phyloP scores from a whole-genome alignment of 2,113 vertebrate genomes.

The Rutilus rutilus region DNA sequence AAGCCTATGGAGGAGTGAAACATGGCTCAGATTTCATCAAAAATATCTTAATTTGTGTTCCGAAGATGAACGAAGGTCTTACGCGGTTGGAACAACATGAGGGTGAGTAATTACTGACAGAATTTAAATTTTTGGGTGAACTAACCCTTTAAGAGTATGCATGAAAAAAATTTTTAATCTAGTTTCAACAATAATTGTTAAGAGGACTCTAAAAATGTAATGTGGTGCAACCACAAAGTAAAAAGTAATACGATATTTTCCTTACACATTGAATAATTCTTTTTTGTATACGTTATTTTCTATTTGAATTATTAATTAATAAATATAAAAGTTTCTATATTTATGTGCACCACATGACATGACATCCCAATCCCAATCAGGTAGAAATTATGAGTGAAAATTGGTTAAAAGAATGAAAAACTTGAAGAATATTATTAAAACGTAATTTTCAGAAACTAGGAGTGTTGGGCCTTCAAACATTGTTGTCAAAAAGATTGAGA shows the following conservation, averaged over 20 bases:
- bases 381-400: not conserved
- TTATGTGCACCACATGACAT: too few relatives aligned
- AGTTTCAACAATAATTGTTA: not conserved
- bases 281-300: not conserved
- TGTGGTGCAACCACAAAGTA: not conserved
- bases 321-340: not conserved
- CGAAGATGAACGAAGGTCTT: too few relatives aligned
- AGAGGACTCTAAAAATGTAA: not conserved
- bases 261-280: not conserved
- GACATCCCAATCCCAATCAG: not conserved
- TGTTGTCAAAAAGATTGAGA: not conserved
- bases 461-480: not conserved
- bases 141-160: too few relatives aligned
- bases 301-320: not conserved
- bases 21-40: too few relatives aligned
- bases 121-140: too few relatives aligned
- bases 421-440: not conserved
- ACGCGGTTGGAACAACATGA: too few relatives aligned
- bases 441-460: not conserved
- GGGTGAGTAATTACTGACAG: too few relatives aligned
- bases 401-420: not conserved
- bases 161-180: too few relatives aligned
- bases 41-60: too few relatives aligned
- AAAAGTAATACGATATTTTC: not conserved
- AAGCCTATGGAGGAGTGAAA: too few relatives aligned